Conservation (phyloP, 2,797 vertebrate species). For the Melanotaenia nigrans region DNA sequence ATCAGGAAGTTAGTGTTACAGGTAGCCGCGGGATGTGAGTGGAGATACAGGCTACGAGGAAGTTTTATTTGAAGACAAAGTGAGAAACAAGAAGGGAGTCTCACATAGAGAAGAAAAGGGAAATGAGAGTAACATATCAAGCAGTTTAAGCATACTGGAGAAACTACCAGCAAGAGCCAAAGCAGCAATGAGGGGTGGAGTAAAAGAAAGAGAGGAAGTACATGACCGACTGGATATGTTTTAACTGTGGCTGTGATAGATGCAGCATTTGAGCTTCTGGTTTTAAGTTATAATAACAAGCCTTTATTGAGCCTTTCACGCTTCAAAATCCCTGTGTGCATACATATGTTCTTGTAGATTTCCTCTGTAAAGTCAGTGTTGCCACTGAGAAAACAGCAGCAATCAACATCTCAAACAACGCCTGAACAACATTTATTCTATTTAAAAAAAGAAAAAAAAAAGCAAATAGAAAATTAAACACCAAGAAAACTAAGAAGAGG, state of each 20-base stretch:
- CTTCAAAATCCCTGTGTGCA: neutral
- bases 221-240: slow-evolving; percentile 39
- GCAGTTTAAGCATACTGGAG: slow-evolving; percentile 16
- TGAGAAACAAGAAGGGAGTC: neutral
- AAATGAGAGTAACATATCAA: slow-evolving; percentile 27
- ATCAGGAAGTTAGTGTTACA: slow-evolving; percentile 66
- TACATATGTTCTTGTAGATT: slow-evolving; percentile 3
- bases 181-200: slow-evolving; percentile 26
- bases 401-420: neutral
- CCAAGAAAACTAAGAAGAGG: slow-evolving; percentile 8
- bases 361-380: slow-evolving; percentile 10
- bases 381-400: neutral
- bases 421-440: neutral
- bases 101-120: neutral
- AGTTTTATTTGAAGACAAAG: slow-evolving; percentile 10
- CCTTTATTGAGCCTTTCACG: slow-evolving; percentile 6
- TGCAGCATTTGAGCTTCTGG: slow-evolving; percentile 14
- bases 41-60: neutral
- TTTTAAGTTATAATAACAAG: slow-evolving; percentile 30
- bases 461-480: slow-evolving; percentile 16
- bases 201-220: slow-evolving; percentile 30
- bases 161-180: slow-evolving; percentile 20
- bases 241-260: slow-evolving; percentile 22
- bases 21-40: slow-evolving; percentile 39
- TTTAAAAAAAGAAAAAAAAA: neutral